Percentiles rank a stretch among this genome's conserved stretches.
Evolutionary conservation across 2,797 vertebrate genomes (phyloP).

Genomic region (Cetoscarus ocellatus): DNA sequence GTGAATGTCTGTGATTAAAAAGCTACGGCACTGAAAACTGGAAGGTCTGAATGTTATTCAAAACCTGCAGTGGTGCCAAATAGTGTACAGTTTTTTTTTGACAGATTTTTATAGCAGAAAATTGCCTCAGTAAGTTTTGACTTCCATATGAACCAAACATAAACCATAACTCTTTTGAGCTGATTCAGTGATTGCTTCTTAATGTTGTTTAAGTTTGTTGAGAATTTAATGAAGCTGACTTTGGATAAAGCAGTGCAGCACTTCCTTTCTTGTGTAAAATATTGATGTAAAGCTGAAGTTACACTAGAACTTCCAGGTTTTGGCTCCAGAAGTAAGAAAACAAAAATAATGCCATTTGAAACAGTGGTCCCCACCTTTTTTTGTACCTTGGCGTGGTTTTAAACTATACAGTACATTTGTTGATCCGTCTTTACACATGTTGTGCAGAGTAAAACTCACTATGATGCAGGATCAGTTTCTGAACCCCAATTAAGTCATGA

Average conservation of each 20-base stretch:
- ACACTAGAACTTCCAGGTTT: constrained; percentile 1
- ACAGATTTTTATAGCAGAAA: constrained; percentile 38
- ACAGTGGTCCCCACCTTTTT: no score
- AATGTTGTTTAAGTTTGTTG: constrained; percentile 32
- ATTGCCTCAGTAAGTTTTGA: constrained; percentile 28
- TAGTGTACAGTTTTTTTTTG: constrained; percentile 43
- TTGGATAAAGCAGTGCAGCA: neutral
- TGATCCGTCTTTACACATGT: no score
- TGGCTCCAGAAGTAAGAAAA: constrained; percentile 28
- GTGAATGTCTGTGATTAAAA: constrained; percentile 43
- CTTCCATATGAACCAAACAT: constrained; percentile 28
- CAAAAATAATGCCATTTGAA: neutral
- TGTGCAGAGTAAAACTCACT: no score
- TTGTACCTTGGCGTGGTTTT: no score
- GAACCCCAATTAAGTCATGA: no score
- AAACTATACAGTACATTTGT: no score
- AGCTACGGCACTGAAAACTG: constrained; percentile 29
- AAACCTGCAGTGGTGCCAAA: constrained; percentile 53
- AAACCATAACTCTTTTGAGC: constrained; percentile 31
- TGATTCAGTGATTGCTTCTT: constrained; percentile 30
- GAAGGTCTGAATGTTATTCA: constrained; percentile 48
- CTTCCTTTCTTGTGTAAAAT: constrained; percentile 8
- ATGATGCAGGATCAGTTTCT: no score
- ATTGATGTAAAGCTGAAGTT: constrained; percentile 9
- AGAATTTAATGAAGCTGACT: neutral